Evolutionary conservation across 2,113 vertebrate genomes (phyloP).

Genomic region (Baryphthengus martii): DNA sequence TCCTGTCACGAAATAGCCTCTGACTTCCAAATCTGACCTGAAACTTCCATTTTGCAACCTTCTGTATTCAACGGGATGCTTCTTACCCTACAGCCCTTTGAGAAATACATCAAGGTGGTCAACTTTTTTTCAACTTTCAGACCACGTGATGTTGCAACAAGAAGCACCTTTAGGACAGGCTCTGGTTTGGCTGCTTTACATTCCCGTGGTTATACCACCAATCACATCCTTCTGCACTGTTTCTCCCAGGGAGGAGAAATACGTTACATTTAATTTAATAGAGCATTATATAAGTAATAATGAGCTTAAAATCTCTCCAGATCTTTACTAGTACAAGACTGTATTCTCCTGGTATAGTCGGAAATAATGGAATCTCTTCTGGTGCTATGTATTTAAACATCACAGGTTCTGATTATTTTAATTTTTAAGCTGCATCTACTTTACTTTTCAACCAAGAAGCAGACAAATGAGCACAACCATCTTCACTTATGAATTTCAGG

Average conservation of each 20-base stretch:
- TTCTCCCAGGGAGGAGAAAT: not conserved
- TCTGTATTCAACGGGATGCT: not conserved
- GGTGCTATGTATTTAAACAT: not conserved
- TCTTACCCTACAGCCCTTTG: not conserved
- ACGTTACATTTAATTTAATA: not conserved
- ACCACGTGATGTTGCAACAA: not conserved
- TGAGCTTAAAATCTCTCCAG: not conserved
- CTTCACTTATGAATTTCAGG: not conserved
- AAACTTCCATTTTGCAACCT: not conserved
- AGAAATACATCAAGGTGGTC: not conserved
- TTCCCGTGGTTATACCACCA: not conserved
- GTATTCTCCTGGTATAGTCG: not conserved
- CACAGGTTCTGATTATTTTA: not conserved
- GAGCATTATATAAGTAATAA: not conserved
- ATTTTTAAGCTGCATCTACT: not conserved
- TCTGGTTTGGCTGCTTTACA: not conserved
- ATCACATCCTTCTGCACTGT: not conserved
- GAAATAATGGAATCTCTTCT: not conserved
- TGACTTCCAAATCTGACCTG: not conserved
- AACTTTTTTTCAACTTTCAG: not conserved
- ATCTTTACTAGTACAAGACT: not conserved
- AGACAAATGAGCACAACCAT: not conserved
- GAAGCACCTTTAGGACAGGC: not conserved
- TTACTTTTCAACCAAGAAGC: not conserved
- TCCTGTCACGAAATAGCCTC: too few relatives aligned